phyloP scores from a whole-genome alignment of 2,888 invertebrate species.

The Aphodius granarius region DNA sequence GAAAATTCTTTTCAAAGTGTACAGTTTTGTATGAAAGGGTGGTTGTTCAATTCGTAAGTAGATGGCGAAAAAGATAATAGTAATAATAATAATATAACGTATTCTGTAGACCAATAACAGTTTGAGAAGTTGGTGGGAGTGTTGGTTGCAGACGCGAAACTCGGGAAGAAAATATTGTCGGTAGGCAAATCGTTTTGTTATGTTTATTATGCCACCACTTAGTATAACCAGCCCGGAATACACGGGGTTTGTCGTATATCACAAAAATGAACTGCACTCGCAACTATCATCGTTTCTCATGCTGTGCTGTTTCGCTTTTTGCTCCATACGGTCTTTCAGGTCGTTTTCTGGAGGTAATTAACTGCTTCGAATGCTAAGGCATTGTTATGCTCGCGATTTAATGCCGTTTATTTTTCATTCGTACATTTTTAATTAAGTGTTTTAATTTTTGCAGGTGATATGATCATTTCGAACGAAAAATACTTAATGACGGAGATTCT shows the following conservation, averaged over 20 bases:
- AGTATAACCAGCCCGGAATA: background rate
- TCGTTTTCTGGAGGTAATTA: slow-evolving; percentile 3
- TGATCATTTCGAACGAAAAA: slow-evolving; percentile 87
- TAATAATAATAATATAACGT: background rate
- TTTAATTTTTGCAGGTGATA: slow-evolving; percentile 67
- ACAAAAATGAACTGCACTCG: background rate
- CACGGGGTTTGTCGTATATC: background rate
- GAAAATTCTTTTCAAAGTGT: no score
- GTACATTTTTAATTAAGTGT: slow-evolving; percentile 1
- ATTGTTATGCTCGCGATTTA: slow-evolving; percentile 2
- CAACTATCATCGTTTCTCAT: background rate
- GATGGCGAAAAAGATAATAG: background rate
- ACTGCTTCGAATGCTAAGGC: slow-evolving; percentile 7
- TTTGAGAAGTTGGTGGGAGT: background rate
- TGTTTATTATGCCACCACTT: background rate
- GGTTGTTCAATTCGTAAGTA: background rate
- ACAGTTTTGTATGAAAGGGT: background rate
- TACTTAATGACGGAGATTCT: slow-evolving; percentile 81
- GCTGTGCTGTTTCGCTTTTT: background rate
- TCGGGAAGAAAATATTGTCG: background rate
- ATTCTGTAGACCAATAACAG: background rate
- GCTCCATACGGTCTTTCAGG: background rate
- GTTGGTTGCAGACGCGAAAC: background rate
- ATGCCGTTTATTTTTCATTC: slow-evolving; percentile 8
- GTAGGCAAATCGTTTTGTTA: background rate